Evolutionary conservation across 2,888 invertebrate species (phyloP).

Genomic region (Eristalis arbustorum): DNA sequence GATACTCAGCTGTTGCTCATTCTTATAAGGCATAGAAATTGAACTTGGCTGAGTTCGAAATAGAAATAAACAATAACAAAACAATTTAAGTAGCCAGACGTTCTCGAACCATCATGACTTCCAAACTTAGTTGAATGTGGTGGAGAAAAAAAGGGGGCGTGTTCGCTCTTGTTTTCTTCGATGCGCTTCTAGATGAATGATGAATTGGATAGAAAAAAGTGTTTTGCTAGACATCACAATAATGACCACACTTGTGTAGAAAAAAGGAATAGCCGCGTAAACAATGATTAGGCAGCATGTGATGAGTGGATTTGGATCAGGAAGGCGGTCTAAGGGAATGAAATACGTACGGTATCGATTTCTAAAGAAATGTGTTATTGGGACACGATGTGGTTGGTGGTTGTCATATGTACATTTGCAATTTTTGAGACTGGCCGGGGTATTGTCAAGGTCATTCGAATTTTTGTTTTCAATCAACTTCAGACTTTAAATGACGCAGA

Average conservation of each 20-base stretch:
- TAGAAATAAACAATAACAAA: background rate
- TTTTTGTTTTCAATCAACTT: constrained; percentile 13
- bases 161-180: background rate
- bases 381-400: background rate
- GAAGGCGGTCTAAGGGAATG: background rate
- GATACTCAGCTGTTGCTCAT: background rate
- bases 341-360: background rate
- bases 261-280: constrained; percentile 9
- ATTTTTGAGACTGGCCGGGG: background rate
- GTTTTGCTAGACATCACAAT: background rate
- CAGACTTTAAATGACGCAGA: background rate
- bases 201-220: background rate
- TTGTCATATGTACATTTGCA: background rate
- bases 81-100: background rate
- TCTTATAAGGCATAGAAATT: background rate
- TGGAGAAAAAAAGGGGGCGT: background rate
- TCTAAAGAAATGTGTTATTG: constrained; percentile 4
- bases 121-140: background rate
- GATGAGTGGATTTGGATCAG: constrained; percentile 7
- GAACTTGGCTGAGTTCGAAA: background rate
- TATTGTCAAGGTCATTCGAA: constrained; percentile 13
- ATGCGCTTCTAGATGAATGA: background rate
- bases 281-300: constrained; percentile 8
- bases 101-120: background rate
- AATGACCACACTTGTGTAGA: background rate